phyloP scores from a whole-genome alignment of 1,140 invertebrate genomes.

The Harpegnathos saltator region DNA sequence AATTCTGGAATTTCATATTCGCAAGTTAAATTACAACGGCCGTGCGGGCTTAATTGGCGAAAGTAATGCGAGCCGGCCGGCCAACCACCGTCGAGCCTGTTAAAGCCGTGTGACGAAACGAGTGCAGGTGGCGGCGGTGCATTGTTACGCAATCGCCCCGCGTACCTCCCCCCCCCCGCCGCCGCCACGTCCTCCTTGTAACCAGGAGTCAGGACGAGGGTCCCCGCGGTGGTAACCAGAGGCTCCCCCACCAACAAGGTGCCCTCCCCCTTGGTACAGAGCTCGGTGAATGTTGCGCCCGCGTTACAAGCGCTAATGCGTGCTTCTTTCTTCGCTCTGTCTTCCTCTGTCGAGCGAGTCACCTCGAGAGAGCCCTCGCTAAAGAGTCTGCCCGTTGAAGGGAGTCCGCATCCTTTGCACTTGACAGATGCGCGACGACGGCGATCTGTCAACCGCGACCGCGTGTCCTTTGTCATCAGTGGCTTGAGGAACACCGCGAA shows the following conservation, averaged over 20 bases:
- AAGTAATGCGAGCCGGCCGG: conserved; percentile 74
- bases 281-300: conserved; percentile 65
- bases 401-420: not conserved
- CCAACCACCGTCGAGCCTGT: conserved; percentile 65
- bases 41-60: conserved; percentile 77
- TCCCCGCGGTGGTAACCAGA: conserved; percentile 63
- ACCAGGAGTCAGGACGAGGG: conserved; percentile 65
- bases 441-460: conserved; percentile 11
- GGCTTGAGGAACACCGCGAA: not conserved
- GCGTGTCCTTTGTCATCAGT: not conserved
- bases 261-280: conserved; percentile 46
- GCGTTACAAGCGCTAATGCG: conserved; percentile 28
- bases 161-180: conserved; percentile 41
- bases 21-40: conserved; percentile 70
- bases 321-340: conserved; percentile 46
- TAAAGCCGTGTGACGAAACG: conserved; percentile 76
- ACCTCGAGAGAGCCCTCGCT: no score
- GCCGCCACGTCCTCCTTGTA: conserved; percentile 43
- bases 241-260: conserved; percentile 37
- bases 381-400: no score
- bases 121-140: conserved; percentile 78
- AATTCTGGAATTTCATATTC: conserved; percentile 73
- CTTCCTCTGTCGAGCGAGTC: not conserved
- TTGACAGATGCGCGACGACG: conserved; percentile 8
- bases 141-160: conserved; percentile 75